Conservation (phyloP, 2,888 invertebrate genomes). For the Eupithecia exiguata region DNA sequence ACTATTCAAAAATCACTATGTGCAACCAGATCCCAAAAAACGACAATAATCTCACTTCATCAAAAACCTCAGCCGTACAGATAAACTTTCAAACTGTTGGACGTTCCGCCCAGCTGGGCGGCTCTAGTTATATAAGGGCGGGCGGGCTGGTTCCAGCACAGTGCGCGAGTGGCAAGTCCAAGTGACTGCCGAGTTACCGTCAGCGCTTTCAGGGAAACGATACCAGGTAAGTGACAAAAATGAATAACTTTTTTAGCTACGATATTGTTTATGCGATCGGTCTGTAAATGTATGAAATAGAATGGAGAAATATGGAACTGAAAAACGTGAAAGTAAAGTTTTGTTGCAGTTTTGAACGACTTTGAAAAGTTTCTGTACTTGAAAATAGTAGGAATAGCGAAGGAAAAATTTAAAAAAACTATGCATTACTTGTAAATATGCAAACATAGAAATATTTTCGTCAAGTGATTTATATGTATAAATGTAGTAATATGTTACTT, state of each 20-base stretch:
- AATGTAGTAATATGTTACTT: neutral
- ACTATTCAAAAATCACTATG: neutral
- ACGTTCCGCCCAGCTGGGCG: constrained; percentile 45
- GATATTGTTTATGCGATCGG: neutral
- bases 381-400: neutral
- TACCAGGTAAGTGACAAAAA: constrained; percentile 35
- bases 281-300: neutral
- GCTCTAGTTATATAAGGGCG: constrained; percentile 46
- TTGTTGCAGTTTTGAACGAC: neutral
- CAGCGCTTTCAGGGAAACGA: constrained; percentile 24
- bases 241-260: neutral
- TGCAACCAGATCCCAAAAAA: neutral
- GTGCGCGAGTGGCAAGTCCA: constrained; percentile 36
- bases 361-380: constrained; percentile 4
- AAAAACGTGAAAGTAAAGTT: neutral
- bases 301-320: neutral
- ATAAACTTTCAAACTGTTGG: constrained; percentile 29
- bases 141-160: constrained; percentile 40
- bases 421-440: neutral
- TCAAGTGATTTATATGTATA: neutral
- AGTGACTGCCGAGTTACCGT: constrained; percentile 32
- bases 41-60: neutral
- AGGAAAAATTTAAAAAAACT: neutral
- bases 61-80: constrained; percentile 1
- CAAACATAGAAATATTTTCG: neutral